Percentiles rank a stretch among this genome's conserved stretches.
Conservation (phyloP, 2,113 vertebrate genomes). For the Thermophis baileyi region DNA sequence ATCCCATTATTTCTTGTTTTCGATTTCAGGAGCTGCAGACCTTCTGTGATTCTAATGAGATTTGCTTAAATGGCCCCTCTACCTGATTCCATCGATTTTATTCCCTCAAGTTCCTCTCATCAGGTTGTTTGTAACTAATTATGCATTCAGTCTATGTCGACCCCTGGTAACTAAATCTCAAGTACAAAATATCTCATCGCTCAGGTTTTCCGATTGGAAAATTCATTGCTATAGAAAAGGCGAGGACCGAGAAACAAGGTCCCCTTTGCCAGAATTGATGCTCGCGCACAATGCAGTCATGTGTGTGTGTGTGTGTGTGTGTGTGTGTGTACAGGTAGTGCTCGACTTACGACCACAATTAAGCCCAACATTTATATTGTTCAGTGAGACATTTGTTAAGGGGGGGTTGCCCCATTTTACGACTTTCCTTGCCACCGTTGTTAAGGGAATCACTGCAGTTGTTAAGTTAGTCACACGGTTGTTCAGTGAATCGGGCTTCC, state of each 20-base stretch:
- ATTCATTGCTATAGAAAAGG: background rate
- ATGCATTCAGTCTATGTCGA: background rate
- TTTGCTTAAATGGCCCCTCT: slow-evolving; percentile 13
- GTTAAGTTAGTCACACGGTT: too few relatives aligned
- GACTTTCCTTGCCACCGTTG: too few relatives aligned
- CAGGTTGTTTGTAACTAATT: slow-evolving; percentile 25
- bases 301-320: too few relatives aligned
- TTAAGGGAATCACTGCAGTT: too few relatives aligned
- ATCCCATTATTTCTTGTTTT: background rate
- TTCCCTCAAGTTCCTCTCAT: slow-evolving; percentile 17
- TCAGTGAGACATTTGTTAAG: too few relatives aligned
- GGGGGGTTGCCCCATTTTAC: too few relatives aligned
- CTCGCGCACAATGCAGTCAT: background rate
- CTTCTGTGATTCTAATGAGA: background rate
- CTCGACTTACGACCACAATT: too few relatives aligned
- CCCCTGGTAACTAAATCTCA: slow-evolving; percentile 20
- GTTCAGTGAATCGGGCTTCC: too few relatives aligned
- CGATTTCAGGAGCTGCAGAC: background rate
- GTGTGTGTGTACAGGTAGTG: too few relatives aligned
- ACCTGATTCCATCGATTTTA: slow-evolving; percentile 2
- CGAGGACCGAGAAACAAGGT: background rate
- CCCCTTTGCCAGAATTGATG: background rate
- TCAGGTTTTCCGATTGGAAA: background rate
- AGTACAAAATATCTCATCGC: background rate
- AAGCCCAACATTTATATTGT: too few relatives aligned